These are phyloP conservation scores for Hermodice carunculata DNA, from an alignment of 2,888 invertebrate species.

Conservation along the genomic window DNA sequence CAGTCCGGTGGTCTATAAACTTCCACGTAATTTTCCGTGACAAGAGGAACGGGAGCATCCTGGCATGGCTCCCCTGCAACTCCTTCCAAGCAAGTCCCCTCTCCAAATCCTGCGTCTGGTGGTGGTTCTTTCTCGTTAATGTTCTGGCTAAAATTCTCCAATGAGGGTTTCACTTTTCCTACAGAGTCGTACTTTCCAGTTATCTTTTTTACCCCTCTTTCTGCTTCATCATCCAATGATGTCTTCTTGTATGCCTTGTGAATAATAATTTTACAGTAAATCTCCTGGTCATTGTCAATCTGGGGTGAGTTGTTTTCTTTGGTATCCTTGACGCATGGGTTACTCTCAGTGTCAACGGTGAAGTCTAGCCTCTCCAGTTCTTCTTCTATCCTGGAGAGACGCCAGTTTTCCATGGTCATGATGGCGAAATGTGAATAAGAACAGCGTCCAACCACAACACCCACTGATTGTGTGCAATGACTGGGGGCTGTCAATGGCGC, in stretches of 20 bases:
- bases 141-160: too few relatives aligned
- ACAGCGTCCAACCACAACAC: too few relatives aligned
- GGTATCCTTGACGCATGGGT: not conserved
- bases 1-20: too few relatives aligned
- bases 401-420: conserved; percentile 29
- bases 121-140: too few relatives aligned
- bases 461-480: too few relatives aligned
- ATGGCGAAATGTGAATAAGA: too few relatives aligned
- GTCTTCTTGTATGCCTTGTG: not conserved
- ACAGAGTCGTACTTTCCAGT: conserved; percentile 64
- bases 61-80: too few relatives aligned
- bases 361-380: conserved; percentile 39
- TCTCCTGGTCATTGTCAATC: conserved; percentile 7
- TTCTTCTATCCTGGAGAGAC: conserved; percentile 44
- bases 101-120: too few relatives aligned
- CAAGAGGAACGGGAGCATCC: too few relatives aligned
- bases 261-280: conserved; percentile 33
- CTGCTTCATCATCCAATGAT: conserved; percentile 19
- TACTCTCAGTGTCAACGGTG: not conserved
- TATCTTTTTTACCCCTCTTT: conserved; percentile 53
- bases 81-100: too few relatives aligned
- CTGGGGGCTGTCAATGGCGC: too few relatives aligned
- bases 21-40: too few relatives aligned
- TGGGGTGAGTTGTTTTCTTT: not conserved
- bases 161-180: conserved; percentile 34